A percentile compares a stretch with the other conserved stretches of the same genome.
Evolutionary conservation across 2,888 invertebrate genomes (phyloP).

Genomic region (Caenorhabditis sulstoni): DNA sequence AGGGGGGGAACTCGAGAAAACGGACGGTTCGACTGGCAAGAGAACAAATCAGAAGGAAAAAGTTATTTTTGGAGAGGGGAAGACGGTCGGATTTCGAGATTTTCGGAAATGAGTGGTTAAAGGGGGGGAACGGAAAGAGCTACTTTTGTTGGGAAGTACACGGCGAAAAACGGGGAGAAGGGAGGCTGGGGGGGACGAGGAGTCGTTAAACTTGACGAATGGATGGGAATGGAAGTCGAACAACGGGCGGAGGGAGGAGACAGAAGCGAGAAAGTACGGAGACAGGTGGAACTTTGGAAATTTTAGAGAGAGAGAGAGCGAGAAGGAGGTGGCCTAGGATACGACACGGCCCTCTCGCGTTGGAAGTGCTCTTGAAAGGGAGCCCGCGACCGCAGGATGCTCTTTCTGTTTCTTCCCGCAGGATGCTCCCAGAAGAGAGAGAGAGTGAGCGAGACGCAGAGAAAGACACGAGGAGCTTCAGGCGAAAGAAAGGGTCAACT

Average conservation of each 20-base stretch:
- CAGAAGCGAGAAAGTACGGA: too few species aligned
- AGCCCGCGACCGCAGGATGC: slow-evolving; percentile 15
- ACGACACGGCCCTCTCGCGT: background rate
- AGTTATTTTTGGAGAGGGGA: too few species aligned
- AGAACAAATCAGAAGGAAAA: too few species aligned
- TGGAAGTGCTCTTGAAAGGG: background rate
- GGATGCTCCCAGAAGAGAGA: slow-evolving; percentile 6
- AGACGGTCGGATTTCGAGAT: slow-evolving; percentile 14
- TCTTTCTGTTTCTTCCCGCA: slow-evolving; percentile 15
- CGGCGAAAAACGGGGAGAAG: slow-evolving; percentile 13
- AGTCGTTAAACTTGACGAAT: slow-evolving; percentile 57
- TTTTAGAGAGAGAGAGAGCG: slow-evolving; percentile 11
- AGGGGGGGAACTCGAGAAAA: too few species aligned
- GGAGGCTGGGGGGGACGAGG: slow-evolving; percentile 17
- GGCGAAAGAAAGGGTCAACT: background rate
- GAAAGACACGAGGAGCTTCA: slow-evolving; percentile 4
- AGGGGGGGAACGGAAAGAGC: slow-evolving; percentile 4
- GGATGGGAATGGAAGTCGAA: slow-evolving; percentile 39
- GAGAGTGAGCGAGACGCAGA: slow-evolving; percentile 30
- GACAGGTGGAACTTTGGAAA: too few species aligned
- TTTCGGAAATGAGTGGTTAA: slow-evolving; percentile 3
- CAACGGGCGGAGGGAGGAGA: background rate
- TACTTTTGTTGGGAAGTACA: slow-evolving; percentile 21
- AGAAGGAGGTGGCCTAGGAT: background rate
- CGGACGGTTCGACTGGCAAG: too few species aligned